Conservation (phyloP, 2,113 vertebrate genomes). For the Seriola aureovittata region DNA sequence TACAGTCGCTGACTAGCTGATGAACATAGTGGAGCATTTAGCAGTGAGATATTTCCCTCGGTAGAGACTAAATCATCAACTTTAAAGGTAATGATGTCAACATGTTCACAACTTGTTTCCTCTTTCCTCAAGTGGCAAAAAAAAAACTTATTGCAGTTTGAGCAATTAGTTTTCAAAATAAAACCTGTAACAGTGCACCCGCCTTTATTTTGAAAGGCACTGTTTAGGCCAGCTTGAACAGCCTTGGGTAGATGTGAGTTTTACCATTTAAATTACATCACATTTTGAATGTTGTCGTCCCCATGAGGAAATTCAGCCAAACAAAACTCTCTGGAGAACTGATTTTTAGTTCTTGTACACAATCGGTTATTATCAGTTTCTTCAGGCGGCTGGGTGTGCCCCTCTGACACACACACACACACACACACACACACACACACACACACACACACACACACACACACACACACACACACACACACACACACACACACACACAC, state of each 20-base stretch:
- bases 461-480: neutral
- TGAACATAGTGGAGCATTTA: too few relatives aligned
- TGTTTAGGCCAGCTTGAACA: neutral
- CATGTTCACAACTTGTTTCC: too few relatives aligned
- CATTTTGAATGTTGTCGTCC: constrained; percentile 12
- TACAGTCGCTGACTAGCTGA: too few relatives aligned
- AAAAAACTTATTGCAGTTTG: neutral
- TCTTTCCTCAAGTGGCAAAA: too few relatives aligned
- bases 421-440: neutral
- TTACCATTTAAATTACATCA: constrained; percentile 18
- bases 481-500: neutral
- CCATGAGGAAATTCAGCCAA: neutral
- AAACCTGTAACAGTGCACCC: neutral
- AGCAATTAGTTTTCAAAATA: neutral
- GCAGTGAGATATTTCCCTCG: too few relatives aligned
- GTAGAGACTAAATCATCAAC: too few relatives aligned
- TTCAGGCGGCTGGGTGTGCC: constrained; percentile 2
- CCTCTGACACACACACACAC: neutral
- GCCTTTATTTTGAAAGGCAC: neutral
- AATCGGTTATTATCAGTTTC: constrained; percentile 10
- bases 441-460: neutral
- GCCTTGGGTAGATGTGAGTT: neutral
- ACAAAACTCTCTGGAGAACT: constrained; percentile 1
- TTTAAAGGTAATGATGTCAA: too few relatives aligned
- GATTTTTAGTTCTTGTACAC: neutral